These are phyloP conservation scores for Allophyes oxyacanthae DNA, from an alignment of 2,888 invertebrate genomes.

Conservation along the genomic window DNA sequence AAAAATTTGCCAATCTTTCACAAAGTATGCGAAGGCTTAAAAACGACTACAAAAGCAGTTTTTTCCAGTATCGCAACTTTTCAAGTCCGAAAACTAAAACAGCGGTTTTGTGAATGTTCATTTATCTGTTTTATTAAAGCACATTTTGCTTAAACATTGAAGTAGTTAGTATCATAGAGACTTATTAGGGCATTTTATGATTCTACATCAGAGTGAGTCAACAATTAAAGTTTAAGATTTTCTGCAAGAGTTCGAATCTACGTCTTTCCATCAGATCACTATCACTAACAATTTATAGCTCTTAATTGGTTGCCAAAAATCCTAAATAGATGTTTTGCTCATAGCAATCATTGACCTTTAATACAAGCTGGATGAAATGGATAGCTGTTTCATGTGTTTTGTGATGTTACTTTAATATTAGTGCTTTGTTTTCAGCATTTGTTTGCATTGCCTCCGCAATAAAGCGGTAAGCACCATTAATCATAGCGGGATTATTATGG, in stretches of 20 bases:
- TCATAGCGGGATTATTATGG: conserved; percentile 40
- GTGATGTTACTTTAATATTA: not conserved
- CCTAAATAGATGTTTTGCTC: conserved; percentile 33
- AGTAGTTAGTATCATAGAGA: conserved; percentile 40
- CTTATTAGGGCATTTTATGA: conserved; percentile 54
- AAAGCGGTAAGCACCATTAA: conserved; percentile 20
- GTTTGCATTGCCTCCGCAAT: not conserved
- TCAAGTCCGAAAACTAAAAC: conserved; percentile 16
- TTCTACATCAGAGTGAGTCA: conserved; percentile 56
- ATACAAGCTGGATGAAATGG: not conserved
- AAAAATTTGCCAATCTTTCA: conserved; percentile 27
- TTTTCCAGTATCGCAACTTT: conserved; percentile 20
- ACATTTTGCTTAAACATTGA: conserved; percentile 16
- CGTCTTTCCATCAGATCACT: conserved; percentile 54
- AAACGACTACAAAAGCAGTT: conserved; percentile 30
- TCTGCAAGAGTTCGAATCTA: conserved; percentile 41
- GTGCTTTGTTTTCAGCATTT: too few relatives aligned
- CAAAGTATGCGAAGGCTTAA: conserved; percentile 17
- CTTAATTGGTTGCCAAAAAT: conserved; percentile 56
- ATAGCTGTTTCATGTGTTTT: not conserved
- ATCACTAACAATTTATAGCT: conserved; percentile 53
- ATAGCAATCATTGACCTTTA: conserved; percentile 15
- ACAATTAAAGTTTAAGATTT: conserved; percentile 65
- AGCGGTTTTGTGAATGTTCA: conserved; percentile 16
- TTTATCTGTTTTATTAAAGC: conserved; percentile 27